Evolutionary conservation across 2,888 invertebrate species (phyloP).

Genomic region (Notodonta ziczac): DNA sequence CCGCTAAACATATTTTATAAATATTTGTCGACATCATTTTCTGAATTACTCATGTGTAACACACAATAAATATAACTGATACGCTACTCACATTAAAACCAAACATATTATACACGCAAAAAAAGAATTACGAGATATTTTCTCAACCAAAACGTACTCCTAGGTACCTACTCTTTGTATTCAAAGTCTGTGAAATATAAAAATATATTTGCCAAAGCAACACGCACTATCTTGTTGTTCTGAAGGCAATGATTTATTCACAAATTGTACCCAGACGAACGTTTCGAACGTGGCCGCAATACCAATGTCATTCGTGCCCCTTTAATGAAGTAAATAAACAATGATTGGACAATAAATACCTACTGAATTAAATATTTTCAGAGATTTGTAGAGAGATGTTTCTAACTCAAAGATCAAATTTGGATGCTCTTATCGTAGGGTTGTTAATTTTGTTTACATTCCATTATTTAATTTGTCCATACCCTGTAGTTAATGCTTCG

Average conservation of each 20-base stretch:
- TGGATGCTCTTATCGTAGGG: too few relatives aligned
- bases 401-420: background rate
- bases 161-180: constrained; percentile 38
- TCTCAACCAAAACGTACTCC: constrained; percentile 21
- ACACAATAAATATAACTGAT: constrained; percentile 1
- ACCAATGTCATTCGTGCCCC: constrained; percentile 15
- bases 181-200: constrained; percentile 62
- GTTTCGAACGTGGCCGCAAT: constrained; percentile 41
- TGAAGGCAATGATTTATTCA: constrained; percentile 75
- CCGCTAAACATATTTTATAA: too few relatives aligned
- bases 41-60: background rate
- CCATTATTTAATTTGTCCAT: too few relatives aligned
- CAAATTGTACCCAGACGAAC: constrained; percentile 48
- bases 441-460: too few relatives aligned
- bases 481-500: too few relatives aligned
- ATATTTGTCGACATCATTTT: too few relatives aligned
- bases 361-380: constrained; percentile 1
- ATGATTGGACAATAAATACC: constrained; percentile 8
- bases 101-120: background rate
- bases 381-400: background rate
- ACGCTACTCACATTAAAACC: constrained; percentile 3
- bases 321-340: constrained; percentile 28
- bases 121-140: constrained; percentile 17
- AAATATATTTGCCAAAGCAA: constrained; percentile 72
- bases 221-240: constrained; percentile 76